Evolutionary conservation across 2,113 vertebrate genomes (phyloP).

Genomic region (Osmerus mordax): DNA sequence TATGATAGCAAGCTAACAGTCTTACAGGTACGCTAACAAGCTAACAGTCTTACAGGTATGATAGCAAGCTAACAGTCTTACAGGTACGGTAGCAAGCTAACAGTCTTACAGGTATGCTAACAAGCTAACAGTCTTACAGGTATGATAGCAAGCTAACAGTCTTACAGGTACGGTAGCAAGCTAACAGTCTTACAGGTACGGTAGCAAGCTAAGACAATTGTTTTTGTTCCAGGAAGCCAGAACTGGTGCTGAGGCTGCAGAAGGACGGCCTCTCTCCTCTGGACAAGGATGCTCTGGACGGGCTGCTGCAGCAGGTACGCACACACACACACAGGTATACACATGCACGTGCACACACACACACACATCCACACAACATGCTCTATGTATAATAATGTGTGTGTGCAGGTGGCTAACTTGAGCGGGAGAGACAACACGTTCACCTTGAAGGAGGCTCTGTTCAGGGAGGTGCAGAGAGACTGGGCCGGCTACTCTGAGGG

Average conservation of each 20-base stretch:
- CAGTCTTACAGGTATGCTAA: no score
- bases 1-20: no score
- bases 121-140: no score
- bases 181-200: no score
- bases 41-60: no score
- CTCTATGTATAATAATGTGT: no score
- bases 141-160: no score
- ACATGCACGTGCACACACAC: neutral
- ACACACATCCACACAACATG: neutral
- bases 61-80: no score
- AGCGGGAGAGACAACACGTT: constrained; percentile 88
- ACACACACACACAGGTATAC: neutral
- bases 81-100: no score
- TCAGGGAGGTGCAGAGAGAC: constrained; percentile 91
- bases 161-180: no score
- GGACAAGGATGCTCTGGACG: constrained; percentile 89
- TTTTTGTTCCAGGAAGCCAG: constrained; percentile 70
- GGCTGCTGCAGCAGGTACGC: constrained; percentile 89
- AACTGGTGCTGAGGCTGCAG: constrained; percentile 90
- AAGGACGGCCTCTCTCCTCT: constrained; percentile 85
- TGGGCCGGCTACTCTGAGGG: constrained; percentile 96
- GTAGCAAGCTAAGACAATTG: no score
- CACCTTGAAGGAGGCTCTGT: constrained; percentile 86
- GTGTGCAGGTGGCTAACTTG: constrained; percentile 84
- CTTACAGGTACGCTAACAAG: no score